Evolutionary conservation across 2,113 vertebrate species (phyloP), one percentile per base, ranked within the genome.

Genomic region (Macquaria australasica): DNA sequence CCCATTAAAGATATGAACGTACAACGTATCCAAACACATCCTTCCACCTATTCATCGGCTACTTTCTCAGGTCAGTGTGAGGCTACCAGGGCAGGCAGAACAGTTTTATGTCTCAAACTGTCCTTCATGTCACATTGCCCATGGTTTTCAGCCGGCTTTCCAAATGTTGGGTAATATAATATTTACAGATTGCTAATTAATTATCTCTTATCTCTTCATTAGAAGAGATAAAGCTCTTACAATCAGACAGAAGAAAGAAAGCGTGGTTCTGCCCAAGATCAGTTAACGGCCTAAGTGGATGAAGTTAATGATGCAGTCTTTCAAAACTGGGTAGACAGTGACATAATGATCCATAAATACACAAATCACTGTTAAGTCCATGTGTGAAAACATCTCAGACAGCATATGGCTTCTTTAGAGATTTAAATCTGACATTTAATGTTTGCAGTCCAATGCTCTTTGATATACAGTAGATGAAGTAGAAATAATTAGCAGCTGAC

Each of bases 161-260:
- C 34, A 62, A 60, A 66, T 86, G 53, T 53, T 68, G 16, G 5
- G 6, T 77, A 59, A 88, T 81, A 14, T 58, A 67, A 83, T 77
- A 66, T 82, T 74, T 83, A 81, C 73, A 76, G 68, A 77, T 73
- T 34, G 53, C 20, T 75, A 73, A 88, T 89, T 79, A 73, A 89
- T 70, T 63, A 48, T 41, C 21, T 34, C 31, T 70, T 63, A 48
- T 41, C 21, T 34, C 31, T 53, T 83, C 23, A 66, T 79, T 72
- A 59, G 21, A 16, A 12, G 12, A 64, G 73, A 79, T 45, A 81
- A 74, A 89, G 63, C 53, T 25, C 23, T 9, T 48, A 28, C 23
- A 78, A 48, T 81, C 37, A 39, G 64, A 16, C 73, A 63, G 79
- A 79, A 48, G 25, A 76, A 76, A 64, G 58, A 81, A 56, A 82